A percentile compares a stretch with the other conserved stretches of the same genome.
phyloP scores from a whole-genome alignment of 2,113 vertebrate species.

The Geococcyx californianus region DNA sequence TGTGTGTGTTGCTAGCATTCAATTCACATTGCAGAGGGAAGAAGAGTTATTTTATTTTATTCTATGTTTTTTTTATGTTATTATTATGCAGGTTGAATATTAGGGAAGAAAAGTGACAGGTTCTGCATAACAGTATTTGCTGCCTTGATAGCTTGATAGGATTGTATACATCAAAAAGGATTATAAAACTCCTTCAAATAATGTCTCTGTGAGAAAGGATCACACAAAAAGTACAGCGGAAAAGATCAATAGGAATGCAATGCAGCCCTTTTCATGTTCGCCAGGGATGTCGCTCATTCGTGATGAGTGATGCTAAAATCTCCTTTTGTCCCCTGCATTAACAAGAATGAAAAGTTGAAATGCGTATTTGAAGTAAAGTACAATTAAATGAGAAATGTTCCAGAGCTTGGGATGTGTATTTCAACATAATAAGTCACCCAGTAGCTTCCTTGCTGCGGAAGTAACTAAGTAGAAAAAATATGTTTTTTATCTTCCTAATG shows the following conservation, averaged over 20 bases:
- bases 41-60: background rate
- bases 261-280: background rate
- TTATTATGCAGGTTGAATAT: background rate
- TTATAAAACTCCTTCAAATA: constrained; percentile 20
- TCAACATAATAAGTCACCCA: background rate
- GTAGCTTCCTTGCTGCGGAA: background rate
- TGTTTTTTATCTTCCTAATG: background rate
- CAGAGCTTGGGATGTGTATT: background rate
- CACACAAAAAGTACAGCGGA: background rate
- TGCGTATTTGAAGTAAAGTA: background rate
- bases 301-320: background rate
- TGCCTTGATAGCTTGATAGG: background rate
- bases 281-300: background rate
- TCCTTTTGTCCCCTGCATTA: background rate
- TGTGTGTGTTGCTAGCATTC: background rate
- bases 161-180: constrained; percentile 12
- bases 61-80: no score
- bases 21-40: background rate
- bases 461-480: background rate
- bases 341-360: background rate
- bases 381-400: background rate
- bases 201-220: background rate
- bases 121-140: constrained; percentile 22
- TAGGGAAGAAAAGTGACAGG: background rate
- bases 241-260: background rate